Evolutionary conservation across 35 echinoderm and acorn worm genomes (phyloP), one percentile per base, ranked within the genome.

Genomic region (Apostichopus californicus): DNA sequence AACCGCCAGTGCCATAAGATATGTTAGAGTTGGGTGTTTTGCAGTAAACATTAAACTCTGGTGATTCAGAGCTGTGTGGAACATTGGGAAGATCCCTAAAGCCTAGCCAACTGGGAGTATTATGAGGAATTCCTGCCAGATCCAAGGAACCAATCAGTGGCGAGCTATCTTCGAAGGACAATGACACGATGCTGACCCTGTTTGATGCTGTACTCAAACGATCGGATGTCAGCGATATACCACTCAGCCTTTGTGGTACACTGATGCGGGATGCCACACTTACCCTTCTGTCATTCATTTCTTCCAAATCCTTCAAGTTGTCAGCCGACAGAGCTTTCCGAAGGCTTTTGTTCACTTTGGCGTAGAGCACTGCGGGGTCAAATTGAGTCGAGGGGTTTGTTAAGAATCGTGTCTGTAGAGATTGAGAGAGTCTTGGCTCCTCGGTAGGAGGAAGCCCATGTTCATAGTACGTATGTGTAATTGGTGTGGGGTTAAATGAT

Each of bases 101-200:
- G 53, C 56, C 87, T 68, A 97, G 22, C 95, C 95, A 97, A 61
- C 77, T 77, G 56, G 95, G 95, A 26, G 77, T 63, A 34, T 61
- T 86, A 18, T 75, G 55, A 18, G 86, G 56, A 15, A 84, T 77
- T 28, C 78, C 81, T 25, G 95, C 93, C 6, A 97, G 87, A 80
- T 97, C 95, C 18, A 97, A 59, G 26, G 95, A 94, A 12, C 95
- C 95, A 60, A 97, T 80, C 34, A 92, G 77, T 6, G 95, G 93
- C 8, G 95, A 97, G 80, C 86, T 77, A 28, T 90, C 91, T 10
- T 92, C 83, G 59, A 92, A 94, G 14, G 93, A 88, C 52, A 57
- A 56, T 79, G 15, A 83, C 66, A 20, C 86, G 93, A 9, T n/a
- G 57, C 78, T 93, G 60, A 58, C 55, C 80, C 54, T 75, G 21